A percentile compares a stretch with the other conserved stretches of the same genome.
Evolutionary conservation across 2,113 vertebrate genomes (phyloP).

Genomic region (Lynx canadensis): DNA sequence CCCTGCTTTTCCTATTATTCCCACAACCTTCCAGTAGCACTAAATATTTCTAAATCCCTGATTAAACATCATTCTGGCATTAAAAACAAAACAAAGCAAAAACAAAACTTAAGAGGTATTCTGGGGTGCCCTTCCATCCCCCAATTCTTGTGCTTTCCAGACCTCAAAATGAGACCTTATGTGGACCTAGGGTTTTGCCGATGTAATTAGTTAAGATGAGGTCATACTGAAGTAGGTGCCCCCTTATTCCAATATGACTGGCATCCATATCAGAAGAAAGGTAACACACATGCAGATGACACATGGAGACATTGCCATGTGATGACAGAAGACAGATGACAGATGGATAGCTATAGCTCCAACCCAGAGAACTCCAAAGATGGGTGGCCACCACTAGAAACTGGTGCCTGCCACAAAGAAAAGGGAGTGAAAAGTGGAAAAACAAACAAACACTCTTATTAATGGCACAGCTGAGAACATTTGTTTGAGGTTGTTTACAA

Average conservation of each 20-base stretch:
- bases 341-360: not conserved
- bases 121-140: not conserved
- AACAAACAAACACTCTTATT: not conserved
- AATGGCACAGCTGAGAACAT: not conserved
- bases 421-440: not conserved
- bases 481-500: not conserved
- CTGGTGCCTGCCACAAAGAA: not conserved
- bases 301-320: not conserved
- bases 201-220: not conserved
- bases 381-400: not conserved
- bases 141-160: not conserved
- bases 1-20: not conserved
- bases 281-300: not conserved
- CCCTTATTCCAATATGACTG: not conserved
- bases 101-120: not conserved
- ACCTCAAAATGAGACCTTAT: not conserved
- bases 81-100: not conserved
- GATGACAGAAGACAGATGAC: not conserved
- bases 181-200: not conserved
- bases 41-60: not conserved
- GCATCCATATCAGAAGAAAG: not conserved
- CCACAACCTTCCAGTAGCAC: not conserved
- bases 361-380: not conserved
- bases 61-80: not conserved
- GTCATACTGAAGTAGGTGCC: not conserved